A percentile compares a stretch with the other conserved stretches of the same genome.
phyloP scores from a whole-genome alignment of 2,888 invertebrate species.

The Bruchidius siliquastri region DNA sequence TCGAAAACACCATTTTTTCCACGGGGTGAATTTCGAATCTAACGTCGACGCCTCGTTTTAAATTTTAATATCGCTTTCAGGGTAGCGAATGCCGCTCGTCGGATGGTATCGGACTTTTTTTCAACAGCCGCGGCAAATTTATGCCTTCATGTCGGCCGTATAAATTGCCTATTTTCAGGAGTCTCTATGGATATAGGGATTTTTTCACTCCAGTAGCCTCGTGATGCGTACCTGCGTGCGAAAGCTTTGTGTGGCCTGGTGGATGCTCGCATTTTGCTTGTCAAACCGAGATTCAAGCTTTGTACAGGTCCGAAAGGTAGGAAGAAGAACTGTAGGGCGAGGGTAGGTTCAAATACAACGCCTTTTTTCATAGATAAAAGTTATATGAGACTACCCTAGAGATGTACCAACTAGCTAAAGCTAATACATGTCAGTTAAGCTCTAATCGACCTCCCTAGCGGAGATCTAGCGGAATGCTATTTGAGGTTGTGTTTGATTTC shows the following conservation, averaged over 20 bases:
- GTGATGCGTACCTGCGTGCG: background rate
- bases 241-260: background rate
- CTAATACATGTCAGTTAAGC: too few species aligned
- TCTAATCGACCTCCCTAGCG: too few species aligned
- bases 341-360: too few species aligned
- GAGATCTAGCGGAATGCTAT: too few species aligned
- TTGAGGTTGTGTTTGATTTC: too few species aligned
- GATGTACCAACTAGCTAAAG: too few species aligned
- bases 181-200: background rate
- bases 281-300: too few species aligned
- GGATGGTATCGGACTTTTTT: background rate
- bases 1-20: constrained; percentile 7
- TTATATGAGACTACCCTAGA: too few species aligned
- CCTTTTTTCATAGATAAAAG: too few species aligned
- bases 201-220: background rate
- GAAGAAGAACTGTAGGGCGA: too few species aligned
- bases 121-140: background rate
- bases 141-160: constrained; percentile 8
- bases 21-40: constrained; percentile 8
- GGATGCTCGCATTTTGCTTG: too few species aligned
- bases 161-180: constrained; percentile 18
- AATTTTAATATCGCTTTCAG: constrained; percentile 19
- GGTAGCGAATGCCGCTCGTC: background rate
- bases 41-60: constrained; percentile 19
- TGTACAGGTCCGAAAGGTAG: too few species aligned